phyloP scores from a whole-genome alignment of 2,113 vertebrate genomes.

The Electrona antarctica region DNA sequence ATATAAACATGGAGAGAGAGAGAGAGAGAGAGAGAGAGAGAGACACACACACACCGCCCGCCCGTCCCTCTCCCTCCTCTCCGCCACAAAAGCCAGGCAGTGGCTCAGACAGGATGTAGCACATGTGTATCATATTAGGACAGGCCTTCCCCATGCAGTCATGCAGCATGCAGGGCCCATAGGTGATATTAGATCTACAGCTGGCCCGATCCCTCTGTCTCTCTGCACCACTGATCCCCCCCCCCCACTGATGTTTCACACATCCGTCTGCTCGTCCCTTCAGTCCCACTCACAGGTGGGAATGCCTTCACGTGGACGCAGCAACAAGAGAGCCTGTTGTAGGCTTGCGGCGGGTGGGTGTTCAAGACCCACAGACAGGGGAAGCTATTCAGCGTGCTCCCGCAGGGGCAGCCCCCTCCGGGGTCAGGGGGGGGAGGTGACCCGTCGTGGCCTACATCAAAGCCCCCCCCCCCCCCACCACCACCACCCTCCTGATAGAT shows the following conservation, averaged over 20 bases:
- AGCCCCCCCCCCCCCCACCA: not conserved
- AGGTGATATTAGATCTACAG: slow-evolving; percentile 75
- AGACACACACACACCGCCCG: slow-evolving; percentile 9
- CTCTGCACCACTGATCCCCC: slow-evolving; percentile 31
- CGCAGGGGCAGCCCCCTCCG: not conserved
- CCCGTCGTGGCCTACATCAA: slow-evolving; percentile 51
- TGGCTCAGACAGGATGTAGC: slow-evolving; percentile 74
- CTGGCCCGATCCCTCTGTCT: slow-evolving; percentile 57
- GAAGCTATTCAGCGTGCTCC: slow-evolving; percentile 56
- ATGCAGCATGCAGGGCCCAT: slow-evolving; percentile 42
- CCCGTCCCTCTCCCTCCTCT: slow-evolving; percentile 6
- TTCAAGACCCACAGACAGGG: slow-evolving; percentile 51
- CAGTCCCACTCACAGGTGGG: slow-evolving; percentile 66
- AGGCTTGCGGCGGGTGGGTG: slow-evolving; percentile 23
- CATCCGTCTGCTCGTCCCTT: slow-evolving; percentile 53
- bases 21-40: too few relatives aligned
- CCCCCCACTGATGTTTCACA: slow-evolving; percentile 74
- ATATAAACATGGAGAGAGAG: too few relatives aligned
- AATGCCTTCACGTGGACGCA: slow-evolving; percentile 63
- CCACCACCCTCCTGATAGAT: slow-evolving; percentile 1
- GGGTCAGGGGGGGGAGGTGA: slow-evolving; percentile 58
- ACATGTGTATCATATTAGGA: slow-evolving; percentile 77
- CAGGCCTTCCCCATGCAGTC: slow-evolving; percentile 60
- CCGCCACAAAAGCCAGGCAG: slow-evolving; percentile 41
- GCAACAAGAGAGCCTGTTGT: slow-evolving; percentile 65